Base-by-base conservation (phyloP, 1,140 invertebrate species). In the Dufourea novaeangliae region DNA sequence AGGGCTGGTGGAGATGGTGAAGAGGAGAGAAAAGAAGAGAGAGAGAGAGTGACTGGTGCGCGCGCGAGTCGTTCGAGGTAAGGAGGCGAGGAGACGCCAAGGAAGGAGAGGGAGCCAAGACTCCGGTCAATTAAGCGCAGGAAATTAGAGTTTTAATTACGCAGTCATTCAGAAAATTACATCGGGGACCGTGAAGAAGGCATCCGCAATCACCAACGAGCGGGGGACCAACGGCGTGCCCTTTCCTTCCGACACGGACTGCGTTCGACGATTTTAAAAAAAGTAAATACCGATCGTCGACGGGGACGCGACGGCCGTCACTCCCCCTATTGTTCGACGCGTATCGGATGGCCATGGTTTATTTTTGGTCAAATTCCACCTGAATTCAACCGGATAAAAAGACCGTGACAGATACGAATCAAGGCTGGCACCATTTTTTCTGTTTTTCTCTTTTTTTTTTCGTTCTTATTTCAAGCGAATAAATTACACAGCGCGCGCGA, bases 101-200 rank as follows among this genome's bases (percentile, higher is more conserved):
- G 68, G 46, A 79, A 84, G 79, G 66, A 71, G 66, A 71, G 85
- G 72, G 78, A 82, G 79, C 86, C 90, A 90, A 92, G 91, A 92
- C 90, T 92, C 89, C 89, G 92, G 91, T 92, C 92, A 93, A 93
- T 93, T 93, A 93, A 92, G 91, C 90, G 90, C 92, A 93, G 92
- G 92, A 93, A 93, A 93, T 93, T 92, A 93, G 92, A 93, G 91
- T 93, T 93, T 93, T 93, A 93, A 93, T 93, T 92, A 93, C 91
- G 92, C 91, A 93, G 92, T 92, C 92, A 93, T 93, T 93, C 92
- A 92, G 92, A 93, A 93, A 93, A 93, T 93, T 93, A 93, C 91
- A 92, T 93, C 88, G 92, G 90, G 86, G 87, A 88, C 88, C 87
- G 85, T 86, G 88, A 82, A 85, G 79, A 82, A 85, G 83, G 81